phyloP scores from a whole-genome alignment of 2,888 invertebrate genomes.

The Bellardia bayeri region DNA sequence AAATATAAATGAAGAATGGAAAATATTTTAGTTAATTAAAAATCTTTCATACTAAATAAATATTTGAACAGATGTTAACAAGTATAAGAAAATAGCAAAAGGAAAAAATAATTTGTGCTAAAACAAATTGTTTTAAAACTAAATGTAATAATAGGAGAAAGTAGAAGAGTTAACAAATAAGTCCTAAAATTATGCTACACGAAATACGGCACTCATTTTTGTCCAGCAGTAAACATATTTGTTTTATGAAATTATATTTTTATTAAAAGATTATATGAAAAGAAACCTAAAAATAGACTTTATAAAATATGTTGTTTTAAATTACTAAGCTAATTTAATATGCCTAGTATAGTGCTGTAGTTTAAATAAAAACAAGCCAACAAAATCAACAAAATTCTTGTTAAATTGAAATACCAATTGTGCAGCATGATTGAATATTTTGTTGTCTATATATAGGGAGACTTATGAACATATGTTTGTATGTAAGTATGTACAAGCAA shows the following conservation, averaged over 20 bases:
- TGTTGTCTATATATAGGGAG: not conserved
- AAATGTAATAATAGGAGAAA: not conserved
- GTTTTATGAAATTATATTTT: too few species aligned
- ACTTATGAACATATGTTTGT: not conserved
- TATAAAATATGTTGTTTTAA: not conserved
- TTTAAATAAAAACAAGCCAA: not conserved
- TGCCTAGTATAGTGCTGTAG: not conserved
- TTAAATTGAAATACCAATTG: constrained; percentile 31
- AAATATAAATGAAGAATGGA: constrained; percentile 18
- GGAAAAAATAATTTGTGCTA: constrained; percentile 3
- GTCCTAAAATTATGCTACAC: not conserved
- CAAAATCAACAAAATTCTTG: constrained; percentile 25
- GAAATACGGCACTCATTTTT: not conserved
- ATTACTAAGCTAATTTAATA: not conserved
- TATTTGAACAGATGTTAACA: constrained; percentile 70
- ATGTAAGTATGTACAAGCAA: not conserved
- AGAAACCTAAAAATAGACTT: not conserved
- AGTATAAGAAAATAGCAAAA: constrained; percentile 36
- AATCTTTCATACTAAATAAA: constrained; percentile 69
- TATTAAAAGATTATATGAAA: too few species aligned
- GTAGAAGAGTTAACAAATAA: not conserved
- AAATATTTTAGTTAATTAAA: constrained; percentile 72
- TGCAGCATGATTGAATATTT: constrained; percentile 18
- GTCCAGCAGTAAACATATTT: too few species aligned
- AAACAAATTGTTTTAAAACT: constrained; percentile 49